A percentile compares a stretch with the other conserved stretches of the same genome.
Conservation (phyloP, 35 echinoderm and acorn worm genomes). For the Strongylocentrotus purpuratus region DNA sequence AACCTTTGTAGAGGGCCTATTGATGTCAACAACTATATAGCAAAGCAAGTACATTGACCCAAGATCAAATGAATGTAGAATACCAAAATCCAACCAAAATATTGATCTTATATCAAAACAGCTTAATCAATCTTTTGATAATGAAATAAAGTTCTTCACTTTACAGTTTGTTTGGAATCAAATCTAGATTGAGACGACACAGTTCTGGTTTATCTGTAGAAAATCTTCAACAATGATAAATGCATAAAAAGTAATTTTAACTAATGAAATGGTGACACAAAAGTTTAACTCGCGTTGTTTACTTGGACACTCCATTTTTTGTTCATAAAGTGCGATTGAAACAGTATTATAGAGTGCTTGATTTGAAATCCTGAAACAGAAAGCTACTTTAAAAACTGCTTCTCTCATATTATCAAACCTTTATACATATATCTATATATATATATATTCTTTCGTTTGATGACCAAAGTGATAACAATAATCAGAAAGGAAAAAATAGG, state of each 20-base stretch:
- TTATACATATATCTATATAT: background rate
- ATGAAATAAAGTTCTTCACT: background rate
- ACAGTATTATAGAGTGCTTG: background rate
- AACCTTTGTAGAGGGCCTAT: too few species aligned
- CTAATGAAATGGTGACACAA: background rate
- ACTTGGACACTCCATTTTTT: background rate
- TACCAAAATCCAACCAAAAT: background rate
- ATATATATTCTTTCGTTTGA: too few species aligned
- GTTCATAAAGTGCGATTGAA: background rate
- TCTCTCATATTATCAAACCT: background rate
- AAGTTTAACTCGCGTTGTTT: background rate
- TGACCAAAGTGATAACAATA: too few species aligned
- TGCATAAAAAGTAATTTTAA: background rate
- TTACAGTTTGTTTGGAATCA: background rate
- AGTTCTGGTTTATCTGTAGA: background rate
- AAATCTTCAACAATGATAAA: background rate
- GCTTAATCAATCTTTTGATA: background rate
- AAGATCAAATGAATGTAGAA: background rate
- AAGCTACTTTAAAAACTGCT: background rate
- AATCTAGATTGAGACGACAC: background rate
- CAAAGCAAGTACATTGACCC: too few species aligned
- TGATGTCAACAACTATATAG: too few species aligned
- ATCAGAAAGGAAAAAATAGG: too few species aligned
- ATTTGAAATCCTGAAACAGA: slow-evolving; percentile 13
- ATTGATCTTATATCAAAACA: background rate